These are phyloP conservation scores for Syngnathus scovelli DNA, from an alignment of 2,113 vertebrate species.

Conservation along the genomic window DNA sequence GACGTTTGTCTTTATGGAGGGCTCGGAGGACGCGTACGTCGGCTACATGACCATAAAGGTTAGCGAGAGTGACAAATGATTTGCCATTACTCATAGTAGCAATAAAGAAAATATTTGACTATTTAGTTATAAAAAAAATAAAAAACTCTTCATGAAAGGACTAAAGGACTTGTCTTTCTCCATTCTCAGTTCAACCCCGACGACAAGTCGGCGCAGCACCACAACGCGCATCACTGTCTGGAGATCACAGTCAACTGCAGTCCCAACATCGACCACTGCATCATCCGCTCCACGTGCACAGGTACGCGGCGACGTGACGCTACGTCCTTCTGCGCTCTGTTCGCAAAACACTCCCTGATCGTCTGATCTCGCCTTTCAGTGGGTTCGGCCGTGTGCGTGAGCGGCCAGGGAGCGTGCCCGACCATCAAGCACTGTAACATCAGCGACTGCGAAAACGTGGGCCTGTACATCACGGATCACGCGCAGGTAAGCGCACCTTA, in stretches of 20 bases:
- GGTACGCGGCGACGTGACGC: conserved; percentile 60
- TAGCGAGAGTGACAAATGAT: conserved; percentile 37
- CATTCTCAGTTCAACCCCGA: conserved; percentile 93
- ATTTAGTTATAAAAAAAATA: neutral
- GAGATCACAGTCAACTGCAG: conserved; percentile 99
- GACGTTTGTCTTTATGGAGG: conserved; percentile 99
- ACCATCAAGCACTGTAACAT: conserved; percentile 99
- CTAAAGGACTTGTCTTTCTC: neutral
- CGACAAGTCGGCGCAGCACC: conserved; percentile 98
- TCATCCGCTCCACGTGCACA: conserved; percentile 98
- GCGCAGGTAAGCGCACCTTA: conserved; percentile 83
- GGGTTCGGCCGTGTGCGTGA: conserved; percentile 97
- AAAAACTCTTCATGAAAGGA: conserved; percentile 3
- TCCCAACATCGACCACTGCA: conserved; percentile 97
- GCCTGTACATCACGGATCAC: conserved; percentile 97
- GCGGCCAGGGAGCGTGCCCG: conserved; percentile 95
- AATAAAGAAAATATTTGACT: too few species aligned
- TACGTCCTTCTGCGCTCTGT: neutral
- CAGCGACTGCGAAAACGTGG: conserved; percentile 99
- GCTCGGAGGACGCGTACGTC: conserved; percentile 97
- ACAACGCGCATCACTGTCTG: conserved; percentile 98
- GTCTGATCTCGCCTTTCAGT: conserved; percentile 66
- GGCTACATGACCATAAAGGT: conserved; percentile 99
- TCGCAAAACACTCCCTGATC: neutral
- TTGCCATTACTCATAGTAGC: too few species aligned